phyloP scores from a whole-genome alignment of 2,888 invertebrate species.

The Lasioglossum figueresi region DNA sequence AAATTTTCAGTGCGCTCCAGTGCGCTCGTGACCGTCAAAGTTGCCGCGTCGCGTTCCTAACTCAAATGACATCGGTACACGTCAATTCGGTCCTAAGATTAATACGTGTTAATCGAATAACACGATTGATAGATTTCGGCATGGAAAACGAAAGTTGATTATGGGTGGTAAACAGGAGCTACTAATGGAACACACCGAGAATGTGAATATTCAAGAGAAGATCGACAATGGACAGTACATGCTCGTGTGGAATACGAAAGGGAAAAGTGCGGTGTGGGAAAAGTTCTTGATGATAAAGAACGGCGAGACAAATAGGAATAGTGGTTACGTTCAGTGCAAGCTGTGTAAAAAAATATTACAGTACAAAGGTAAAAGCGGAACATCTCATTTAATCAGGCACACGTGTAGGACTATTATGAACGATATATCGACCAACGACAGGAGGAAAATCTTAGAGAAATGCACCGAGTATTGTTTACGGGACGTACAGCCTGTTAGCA shows the following conservation, averaged over 20 bases:
- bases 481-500: background rate
- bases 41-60: background rate
- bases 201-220: background rate
- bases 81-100: background rate
- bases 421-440: background rate
- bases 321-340: constrained; percentile 7
- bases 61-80: background rate
- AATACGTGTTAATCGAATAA: background rate
- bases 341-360: background rate
- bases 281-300: constrained; percentile 6
- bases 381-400: background rate
- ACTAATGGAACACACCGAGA: background rate
- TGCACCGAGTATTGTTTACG: background rate
- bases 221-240: background rate
- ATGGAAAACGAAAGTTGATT: background rate
- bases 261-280: background rate
- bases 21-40: background rate
- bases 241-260: background rate
- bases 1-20: constrained; percentile 1
- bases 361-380: constrained; percentile 3
- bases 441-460: constrained; percentile 4
- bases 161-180: background rate
- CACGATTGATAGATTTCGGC: background rate
- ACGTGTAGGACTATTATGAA: background rate
- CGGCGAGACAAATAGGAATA: background rate